A percentile compares a stretch with the other conserved stretches of the same genome.
Evolutionary conservation across 2,888 invertebrate species (phyloP).

Genomic region (Plebejus argus): DNA sequence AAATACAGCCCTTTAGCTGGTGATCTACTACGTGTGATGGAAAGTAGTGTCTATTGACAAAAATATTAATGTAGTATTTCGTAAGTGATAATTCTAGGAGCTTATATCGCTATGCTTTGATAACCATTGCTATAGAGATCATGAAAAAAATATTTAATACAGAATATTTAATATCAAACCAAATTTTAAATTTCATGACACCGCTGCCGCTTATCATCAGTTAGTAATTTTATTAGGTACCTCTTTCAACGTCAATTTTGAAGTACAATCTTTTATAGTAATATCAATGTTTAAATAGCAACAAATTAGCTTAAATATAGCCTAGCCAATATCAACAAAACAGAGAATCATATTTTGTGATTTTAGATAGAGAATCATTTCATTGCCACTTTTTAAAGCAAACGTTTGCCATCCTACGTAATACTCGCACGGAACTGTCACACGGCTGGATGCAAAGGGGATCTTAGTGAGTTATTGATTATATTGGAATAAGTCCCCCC

Average conservation of each 20-base stretch:
- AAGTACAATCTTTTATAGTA: too few species aligned
- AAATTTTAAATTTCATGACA: too few species aligned
- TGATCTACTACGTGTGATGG: not conserved
- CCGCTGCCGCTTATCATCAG: too few species aligned
- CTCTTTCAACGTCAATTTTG: too few species aligned
- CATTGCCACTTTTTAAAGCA: not conserved
- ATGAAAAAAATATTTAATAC: too few species aligned
- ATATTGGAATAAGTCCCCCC: conserved; percentile 80
- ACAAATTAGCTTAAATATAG: too few species aligned
- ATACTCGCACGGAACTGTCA: conserved; percentile 69
- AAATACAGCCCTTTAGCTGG: conserved; percentile 65
- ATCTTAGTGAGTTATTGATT: conserved; percentile 82
- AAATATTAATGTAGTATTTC: not conserved
- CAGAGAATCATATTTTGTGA: too few species aligned
- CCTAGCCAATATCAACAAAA: too few species aligned
- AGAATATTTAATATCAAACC: too few species aligned
- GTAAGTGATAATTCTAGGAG: not conserved
- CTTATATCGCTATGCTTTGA: not conserved
- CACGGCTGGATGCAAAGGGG: conserved; percentile 80
- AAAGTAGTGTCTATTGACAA: not conserved
- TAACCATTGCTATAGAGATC: not conserved
- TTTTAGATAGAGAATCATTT: not conserved
- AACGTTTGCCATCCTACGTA: not conserved
- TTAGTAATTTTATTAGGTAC: too few species aligned
- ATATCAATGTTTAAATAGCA: too few species aligned